phyloP scores from a whole-genome alignment of 2,113 vertebrate genomes.

The Clarias magur region DNA sequence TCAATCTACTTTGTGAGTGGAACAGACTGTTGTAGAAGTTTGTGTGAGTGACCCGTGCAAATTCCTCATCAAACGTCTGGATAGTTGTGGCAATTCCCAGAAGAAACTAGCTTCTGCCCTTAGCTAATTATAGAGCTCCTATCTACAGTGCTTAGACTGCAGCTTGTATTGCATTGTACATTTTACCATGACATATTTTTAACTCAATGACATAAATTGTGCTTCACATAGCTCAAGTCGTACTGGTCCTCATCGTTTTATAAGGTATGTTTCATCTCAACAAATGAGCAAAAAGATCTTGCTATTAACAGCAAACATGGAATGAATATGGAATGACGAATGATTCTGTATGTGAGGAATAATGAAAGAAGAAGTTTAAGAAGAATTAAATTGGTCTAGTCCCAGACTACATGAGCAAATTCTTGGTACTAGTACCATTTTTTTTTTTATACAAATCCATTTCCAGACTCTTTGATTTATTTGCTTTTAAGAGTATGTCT shows the following conservation, averaged over 20 bases:
- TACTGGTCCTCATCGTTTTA: not conserved
- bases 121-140: not conserved
- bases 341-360: not conserved
- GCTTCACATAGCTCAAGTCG: not conserved
- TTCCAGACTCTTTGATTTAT: not conserved
- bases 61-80: not conserved
- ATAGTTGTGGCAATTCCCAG: not conserved
- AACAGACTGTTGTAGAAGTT: not conserved
- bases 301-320: not conserved
- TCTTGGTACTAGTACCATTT: not conserved
- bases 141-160: not conserved
- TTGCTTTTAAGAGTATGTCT: constrained; percentile 47
- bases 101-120: not conserved
- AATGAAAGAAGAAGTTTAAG: not conserved
- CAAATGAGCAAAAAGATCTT: not conserved
- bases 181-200: not conserved
- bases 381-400: not conserved
- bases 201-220: not conserved
- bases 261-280: not conserved
- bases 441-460: not conserved
- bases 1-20: not conserved
- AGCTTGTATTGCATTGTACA: not conserved
- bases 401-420: not conserved
- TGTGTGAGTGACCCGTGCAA: not conserved
- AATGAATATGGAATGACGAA: not conserved